Evolutionary conservation across 2,888 invertebrate genomes (phyloP).

Genomic region (Didymodactylos carnosus): DNA sequence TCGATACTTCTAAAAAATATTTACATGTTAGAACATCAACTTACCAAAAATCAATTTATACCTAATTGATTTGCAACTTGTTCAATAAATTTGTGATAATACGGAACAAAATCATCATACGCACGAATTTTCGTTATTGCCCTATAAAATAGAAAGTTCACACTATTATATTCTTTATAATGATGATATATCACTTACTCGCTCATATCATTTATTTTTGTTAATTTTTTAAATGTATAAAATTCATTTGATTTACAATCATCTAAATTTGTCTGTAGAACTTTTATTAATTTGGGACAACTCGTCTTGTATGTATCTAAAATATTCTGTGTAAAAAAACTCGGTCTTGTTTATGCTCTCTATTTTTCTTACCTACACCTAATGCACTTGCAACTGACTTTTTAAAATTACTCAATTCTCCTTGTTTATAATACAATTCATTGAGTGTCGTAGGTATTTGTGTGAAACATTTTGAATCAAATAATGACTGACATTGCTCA

Average conservation of each 20-base stretch:
- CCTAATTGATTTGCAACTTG: not conserved
- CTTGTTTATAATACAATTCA: slow-evolving; percentile 12
- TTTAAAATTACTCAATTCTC: slow-evolving; percentile 9
- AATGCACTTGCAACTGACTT: slow-evolving; percentile 9
- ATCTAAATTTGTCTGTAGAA: not conserved
- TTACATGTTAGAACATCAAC: not conserved
- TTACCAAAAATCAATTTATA: not conserved
- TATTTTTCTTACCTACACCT: not conserved
- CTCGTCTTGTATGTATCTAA: not conserved
- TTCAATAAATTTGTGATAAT: not conserved
- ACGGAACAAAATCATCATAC: not conserved
- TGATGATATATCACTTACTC: not conserved
- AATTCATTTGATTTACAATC: not conserved
- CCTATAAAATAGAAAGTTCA: not conserved
- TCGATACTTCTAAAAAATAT: slow-evolving; percentile 2
- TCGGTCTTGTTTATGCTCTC: not conserved
- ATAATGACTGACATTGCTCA: slow-evolving; percentile 8
- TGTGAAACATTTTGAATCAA: slow-evolving; percentile 10
- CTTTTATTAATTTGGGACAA: not conserved
- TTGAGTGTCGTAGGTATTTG: slow-evolving; percentile 10
- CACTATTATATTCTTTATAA: not conserved
- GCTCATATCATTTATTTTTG: not conserved
- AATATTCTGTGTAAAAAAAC: not conserved
- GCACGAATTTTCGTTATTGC: not conserved
- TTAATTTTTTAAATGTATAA: not conserved